These are phyloP conservation scores for Xyrauchen texanus DNA, from an alignment of 2,113 vertebrate genomes.

Conservation along the genomic window DNA sequence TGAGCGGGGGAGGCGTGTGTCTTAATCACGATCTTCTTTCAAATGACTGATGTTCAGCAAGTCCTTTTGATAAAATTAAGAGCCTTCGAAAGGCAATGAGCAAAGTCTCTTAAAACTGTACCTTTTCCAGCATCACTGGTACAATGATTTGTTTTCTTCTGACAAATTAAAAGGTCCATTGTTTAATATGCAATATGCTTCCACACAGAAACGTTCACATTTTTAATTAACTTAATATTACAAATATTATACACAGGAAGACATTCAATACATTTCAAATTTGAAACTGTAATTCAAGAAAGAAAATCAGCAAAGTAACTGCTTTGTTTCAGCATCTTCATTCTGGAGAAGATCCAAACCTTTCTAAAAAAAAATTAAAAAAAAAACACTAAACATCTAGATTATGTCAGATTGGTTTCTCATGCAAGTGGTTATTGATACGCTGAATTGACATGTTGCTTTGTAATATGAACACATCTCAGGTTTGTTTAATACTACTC, in stretches of 20 bases:
- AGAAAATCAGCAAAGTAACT: neutral
- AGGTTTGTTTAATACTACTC: neutral
- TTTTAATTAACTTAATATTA: neutral
- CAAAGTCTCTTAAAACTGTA: neutral
- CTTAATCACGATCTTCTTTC: neutral
- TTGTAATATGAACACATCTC: slow-evolving; percentile 48
- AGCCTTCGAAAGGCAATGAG: neutral
- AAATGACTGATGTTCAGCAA: neutral
- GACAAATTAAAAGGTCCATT: neutral
- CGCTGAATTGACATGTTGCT: neutral
- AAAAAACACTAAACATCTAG: slow-evolving; percentile 7
- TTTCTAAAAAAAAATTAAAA: too few species aligned
- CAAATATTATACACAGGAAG: neutral
- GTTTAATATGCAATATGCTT: slow-evolving; percentile 1
- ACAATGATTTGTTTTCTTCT: neutral
- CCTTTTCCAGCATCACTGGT: neutral
- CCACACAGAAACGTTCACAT: slow-evolving; percentile 13
- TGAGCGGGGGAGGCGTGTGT: neutral
- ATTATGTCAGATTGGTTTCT: slow-evolving; percentile 32
- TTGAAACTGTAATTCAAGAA: slow-evolving; percentile 16
- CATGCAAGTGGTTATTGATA: slow-evolving; percentile 48
- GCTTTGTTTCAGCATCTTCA: neutral
- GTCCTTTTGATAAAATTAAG: neutral
- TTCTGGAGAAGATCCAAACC: too few species aligned
- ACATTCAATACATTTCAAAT: neutral